phyloP scores from a whole-genome alignment of 2,113 vertebrate genomes.

The Cochlearius cochlearius region DNA sequence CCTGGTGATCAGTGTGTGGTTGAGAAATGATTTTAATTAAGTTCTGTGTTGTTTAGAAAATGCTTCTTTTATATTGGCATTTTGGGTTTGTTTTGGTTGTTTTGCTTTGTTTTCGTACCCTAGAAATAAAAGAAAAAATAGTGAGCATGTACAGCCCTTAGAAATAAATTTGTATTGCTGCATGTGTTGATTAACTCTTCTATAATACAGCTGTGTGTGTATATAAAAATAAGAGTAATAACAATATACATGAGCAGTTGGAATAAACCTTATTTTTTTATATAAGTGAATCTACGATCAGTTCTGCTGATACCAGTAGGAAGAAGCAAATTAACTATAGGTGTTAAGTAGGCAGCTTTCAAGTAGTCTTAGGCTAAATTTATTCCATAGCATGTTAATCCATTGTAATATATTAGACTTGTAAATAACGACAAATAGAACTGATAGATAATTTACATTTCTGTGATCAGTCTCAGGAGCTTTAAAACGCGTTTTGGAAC shows the following conservation, averaged over 20 bases:
- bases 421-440: background rate
- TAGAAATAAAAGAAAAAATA: background rate
- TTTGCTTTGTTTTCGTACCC: background rate
- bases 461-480: background rate
- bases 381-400: background rate
- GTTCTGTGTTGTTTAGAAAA: background rate
- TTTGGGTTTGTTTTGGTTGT: background rate
- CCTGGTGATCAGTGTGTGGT: background rate
- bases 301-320: background rate
- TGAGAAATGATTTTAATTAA: conserved; percentile 7
- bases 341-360: background rate
- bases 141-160: background rate
- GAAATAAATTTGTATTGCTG: background rate
- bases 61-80: background rate
- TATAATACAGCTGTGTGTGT: background rate
- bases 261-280: background rate
- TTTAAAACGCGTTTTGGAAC: background rate
- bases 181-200: background rate
- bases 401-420: background rate
- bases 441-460: background rate
- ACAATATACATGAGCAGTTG: background rate
- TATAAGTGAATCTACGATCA: rapidly evolving
- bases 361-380: background rate
- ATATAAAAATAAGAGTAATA: background rate
- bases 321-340: background rate